Evolutionary conservation across 2,797 vertebrate genomes (phyloP), one percentile per base, ranked within the genome.

Genomic region (Setipinna tenuifilis): DNA sequence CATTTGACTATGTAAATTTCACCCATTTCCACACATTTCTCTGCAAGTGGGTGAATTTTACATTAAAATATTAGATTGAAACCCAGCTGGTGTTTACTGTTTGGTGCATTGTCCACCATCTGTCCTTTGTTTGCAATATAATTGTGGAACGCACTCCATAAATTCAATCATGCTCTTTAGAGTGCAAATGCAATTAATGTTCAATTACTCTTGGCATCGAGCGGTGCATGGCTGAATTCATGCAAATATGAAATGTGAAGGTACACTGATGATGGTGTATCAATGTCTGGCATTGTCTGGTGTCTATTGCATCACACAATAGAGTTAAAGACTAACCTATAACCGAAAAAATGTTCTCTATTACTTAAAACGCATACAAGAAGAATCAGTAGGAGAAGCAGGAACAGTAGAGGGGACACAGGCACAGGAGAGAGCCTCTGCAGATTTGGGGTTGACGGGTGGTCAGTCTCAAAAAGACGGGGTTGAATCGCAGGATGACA

Each of bases 81-180:
- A 78, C 19, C 71, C 6, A 78, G 31, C 35, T 78, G 19, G 31
- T 21, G 71, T 78, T 14, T 31, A 78, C 35, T 41, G 35, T 78
- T 41, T 44, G 71, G 31, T 78, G 12, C 31, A 44, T 78, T 35
- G 19, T 78, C 14, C 35, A 71, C 68, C 68, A 71, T 14, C 28
- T 78, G 71, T 41, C 71, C 31, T 19, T 78, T 78, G 71, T 78
- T 41, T 78, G 19, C 21, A 19, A 41, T 21, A 6, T 21, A 7
- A 78, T 78, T 78, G 71, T 21, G 17, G 31, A 78, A 44, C 17
- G 4, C 19, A 41, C 31, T 78, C 31, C 71, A 78, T 78, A 9
- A 78, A 78, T 78, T 44, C 71, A 78, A n/a, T 78, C 71, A 78
- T 78, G 71, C 35, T 44, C 31, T 10, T 41, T 44, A 78, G 35